Conservation (phyloP, 2,888 invertebrate genomes). For the Tholera decimalis region DNA sequence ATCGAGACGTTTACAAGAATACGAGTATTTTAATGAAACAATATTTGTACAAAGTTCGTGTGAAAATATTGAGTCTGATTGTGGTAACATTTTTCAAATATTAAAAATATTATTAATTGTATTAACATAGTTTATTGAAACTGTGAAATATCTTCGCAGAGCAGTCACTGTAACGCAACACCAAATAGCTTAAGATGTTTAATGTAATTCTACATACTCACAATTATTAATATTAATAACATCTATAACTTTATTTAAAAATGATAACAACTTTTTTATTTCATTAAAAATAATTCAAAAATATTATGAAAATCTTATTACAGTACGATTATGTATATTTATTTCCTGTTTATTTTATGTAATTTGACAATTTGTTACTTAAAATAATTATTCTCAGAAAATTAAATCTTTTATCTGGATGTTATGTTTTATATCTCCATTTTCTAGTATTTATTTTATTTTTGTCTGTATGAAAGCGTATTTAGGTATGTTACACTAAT, state of each 20-base stretch:
- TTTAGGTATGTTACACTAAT: conserved; percentile 66
- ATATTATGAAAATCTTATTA: conserved; percentile 2
- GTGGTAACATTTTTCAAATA: conserved; percentile 81
- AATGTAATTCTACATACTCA: conserved; percentile 71
- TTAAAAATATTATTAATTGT: conserved; percentile 73
- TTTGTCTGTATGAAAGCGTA: conserved; percentile 59
- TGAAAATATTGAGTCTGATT: conserved; percentile 87
- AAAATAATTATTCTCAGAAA: conserved; percentile 28
- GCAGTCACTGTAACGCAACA: conserved; percentile 88
- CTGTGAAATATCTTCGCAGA: conserved; percentile 77
- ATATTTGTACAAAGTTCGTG: conserved; percentile 86
- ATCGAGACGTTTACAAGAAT: conserved; percentile 67
- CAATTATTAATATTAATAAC: conserved; percentile 63
- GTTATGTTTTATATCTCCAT: conserved; percentile 51
- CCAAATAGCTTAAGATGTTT: conserved; percentile 86
- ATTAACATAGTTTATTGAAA: conserved; percentile 75
- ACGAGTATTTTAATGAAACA: conserved; percentile 77
- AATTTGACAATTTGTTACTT: conserved; percentile 8
- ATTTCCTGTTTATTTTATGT: conserved; percentile 14
- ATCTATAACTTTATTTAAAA: conserved; percentile 40
- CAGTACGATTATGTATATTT: not conserved
- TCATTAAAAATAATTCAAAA: conserved; percentile 2
- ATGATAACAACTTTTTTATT: conserved; percentile 13
- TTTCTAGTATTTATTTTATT: conserved; percentile 40
- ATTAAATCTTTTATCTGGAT: conserved; percentile 15